A percentile compares a stretch with the other conserved stretches of the same genome.
Evolutionary conservation across 2,888 invertebrate genomes (phyloP).

Genomic region (Sialis lutaria): DNA sequence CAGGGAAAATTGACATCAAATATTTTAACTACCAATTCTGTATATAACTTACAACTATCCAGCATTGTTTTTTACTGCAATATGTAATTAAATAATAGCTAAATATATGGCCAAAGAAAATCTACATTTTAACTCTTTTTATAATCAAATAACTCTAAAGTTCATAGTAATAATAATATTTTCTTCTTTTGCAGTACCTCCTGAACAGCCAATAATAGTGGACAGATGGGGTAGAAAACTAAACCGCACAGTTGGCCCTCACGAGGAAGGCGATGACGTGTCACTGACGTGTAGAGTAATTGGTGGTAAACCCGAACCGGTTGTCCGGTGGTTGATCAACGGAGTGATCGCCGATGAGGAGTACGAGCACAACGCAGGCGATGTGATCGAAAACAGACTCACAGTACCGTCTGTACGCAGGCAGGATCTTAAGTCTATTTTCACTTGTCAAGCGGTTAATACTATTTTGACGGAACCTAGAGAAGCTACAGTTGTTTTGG

Average conservation of each 20-base stretch:
- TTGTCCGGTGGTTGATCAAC: slow-evolving; percentile 69
- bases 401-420: slow-evolving; percentile 57
- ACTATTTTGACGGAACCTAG: slow-evolving; percentile 66
- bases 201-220: slow-evolving; percentile 69
- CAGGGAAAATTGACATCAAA: too few species aligned
- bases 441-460: slow-evolving; percentile 77
- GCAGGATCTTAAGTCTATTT: slow-evolving; percentile 67
- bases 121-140: too few species aligned
- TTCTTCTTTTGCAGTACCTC: slow-evolving; percentile 51
- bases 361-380: slow-evolving; percentile 53
- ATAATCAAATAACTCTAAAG: too few species aligned
- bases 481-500: slow-evolving; percentile 56
- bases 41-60: too few species aligned
- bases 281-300: slow-evolving; percentile 72
- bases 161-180: too few species aligned
- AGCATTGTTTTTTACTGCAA: too few species aligned
- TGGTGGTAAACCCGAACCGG: slow-evolving; percentile 71
- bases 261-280: slow-evolving; percentile 73
- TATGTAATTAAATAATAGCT: too few species aligned
- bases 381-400: slow-evolving; percentile 70
- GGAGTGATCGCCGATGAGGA: slow-evolving; percentile 72
- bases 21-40: too few species aligned
- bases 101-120: too few species aligned
- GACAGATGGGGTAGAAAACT: slow-evolving; percentile 71
- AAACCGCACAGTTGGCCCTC: slow-evolving; percentile 67